Percentiles rank a stretch among this genome's conserved stretches.
Conservation (phyloP, 2,797 vertebrate species). For the Argentina silus region DNA sequence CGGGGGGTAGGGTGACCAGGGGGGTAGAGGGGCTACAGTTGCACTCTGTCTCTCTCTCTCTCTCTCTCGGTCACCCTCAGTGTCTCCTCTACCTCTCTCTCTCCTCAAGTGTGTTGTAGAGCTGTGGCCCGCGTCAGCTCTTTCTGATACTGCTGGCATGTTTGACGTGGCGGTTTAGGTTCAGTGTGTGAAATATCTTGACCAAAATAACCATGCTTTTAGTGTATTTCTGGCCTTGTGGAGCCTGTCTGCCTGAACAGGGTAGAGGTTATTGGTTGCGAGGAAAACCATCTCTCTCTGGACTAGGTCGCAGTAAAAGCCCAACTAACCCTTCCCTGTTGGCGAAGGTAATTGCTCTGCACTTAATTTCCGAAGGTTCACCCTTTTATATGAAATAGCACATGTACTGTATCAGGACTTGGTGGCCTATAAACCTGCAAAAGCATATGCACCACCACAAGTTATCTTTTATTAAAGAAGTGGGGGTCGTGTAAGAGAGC, state of each 20-base stretch:
- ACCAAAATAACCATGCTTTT: conserved; percentile 8
- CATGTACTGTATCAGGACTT: too few species aligned
- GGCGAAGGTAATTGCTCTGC: neutral
- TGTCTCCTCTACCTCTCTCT: neutral
- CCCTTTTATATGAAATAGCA: conserved; percentile 19
- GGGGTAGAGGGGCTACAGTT: conserved; percentile 11
- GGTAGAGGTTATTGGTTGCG: neutral
- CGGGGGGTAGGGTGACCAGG: neutral
- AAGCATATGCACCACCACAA: neutral
- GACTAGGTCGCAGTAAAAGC: neutral
- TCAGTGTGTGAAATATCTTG: conserved; percentile 2
- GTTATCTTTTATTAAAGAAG: conserved; percentile 44
- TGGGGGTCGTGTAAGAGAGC: conserved; percentile 38
- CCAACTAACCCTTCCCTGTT: neutral
- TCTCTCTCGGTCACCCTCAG: neutral
- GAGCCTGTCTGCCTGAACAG: neutral
- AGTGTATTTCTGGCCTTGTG: neutral
- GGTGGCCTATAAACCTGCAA: conserved; percentile 34
- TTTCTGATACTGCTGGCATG: conserved; percentile 21
- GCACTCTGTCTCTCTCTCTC: neutral
- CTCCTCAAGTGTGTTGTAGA: neutral
- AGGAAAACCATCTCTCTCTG: too few species aligned
- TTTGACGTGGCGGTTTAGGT: conserved; percentile 8
- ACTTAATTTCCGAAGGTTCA: neutral
- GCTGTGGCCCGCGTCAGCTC: conserved; percentile 21